Base-by-base conservation (phyloP, 2,797 vertebrate species). In the Coilia nasus region DNA sequence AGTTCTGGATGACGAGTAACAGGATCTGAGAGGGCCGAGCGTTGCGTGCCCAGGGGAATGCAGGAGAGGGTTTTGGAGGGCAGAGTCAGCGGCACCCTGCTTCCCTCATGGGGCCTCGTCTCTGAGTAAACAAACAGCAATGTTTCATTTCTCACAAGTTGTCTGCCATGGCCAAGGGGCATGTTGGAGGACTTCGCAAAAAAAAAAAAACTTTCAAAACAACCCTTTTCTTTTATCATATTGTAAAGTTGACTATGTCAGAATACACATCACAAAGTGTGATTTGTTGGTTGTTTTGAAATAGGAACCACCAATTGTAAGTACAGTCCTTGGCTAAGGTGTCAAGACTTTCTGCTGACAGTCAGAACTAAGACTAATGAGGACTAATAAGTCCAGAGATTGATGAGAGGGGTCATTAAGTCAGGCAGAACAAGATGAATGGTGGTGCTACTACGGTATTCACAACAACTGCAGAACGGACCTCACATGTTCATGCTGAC, bases 81-180 rank as follows among this genome's bases (percentile, higher is more conserved):
- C 88, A 84, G 88, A 87, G 80, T 86, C 87, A 90, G 88, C 89
- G 91, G 88, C 90, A 91, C 87, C 85, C 60, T 46, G 67, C 84
- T 90, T 88, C 83, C 84, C 85, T 78, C 86, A 88, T 31, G 15
- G 15, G 67, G 17, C 31, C 17, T 35, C 41, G 62, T 54, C 85
- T 89, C 90, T 88, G 84, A 87, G 89, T 91, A 93, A 92, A 93
- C 91, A 92, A 91, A 93, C 90, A 91, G 80, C 87, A 86, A n/a
- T 21, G 87, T 28, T 71, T 31, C 25, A 71, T 71, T 71, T 28
- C 64, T 71, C 11, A 71, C 64, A 71, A 71, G 23, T 15, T 71
- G 64, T 31, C 25, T 31, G 25, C 4, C 28, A 14, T 62, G 60
- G 60, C n/a, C 23, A 59, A 62, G n/a, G 60, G 60, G 23, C 7